phyloP scores from a whole-genome alignment of 2,113 vertebrate species.

The Argyrosomus japonicus region DNA sequence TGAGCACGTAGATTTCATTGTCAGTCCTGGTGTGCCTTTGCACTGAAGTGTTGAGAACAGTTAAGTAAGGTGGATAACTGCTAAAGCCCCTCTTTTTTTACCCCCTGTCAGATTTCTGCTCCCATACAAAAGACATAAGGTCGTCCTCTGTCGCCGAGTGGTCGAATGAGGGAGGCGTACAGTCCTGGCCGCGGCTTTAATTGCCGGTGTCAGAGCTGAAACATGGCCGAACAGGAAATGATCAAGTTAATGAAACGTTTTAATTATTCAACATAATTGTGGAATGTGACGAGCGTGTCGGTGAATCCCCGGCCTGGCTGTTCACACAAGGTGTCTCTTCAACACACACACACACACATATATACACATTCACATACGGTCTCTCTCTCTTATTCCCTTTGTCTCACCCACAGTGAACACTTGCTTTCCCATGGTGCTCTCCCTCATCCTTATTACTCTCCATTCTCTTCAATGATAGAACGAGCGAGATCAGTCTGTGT shows the following conservation, averaged over 20 bases:
- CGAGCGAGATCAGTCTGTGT: constrained; percentile 63
- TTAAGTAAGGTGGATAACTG: constrained; percentile 62
- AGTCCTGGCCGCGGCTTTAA: constrained; percentile 52
- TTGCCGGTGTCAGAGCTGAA: constrained; percentile 66
- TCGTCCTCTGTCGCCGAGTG: constrained; percentile 37
- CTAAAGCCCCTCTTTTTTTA: constrained; percentile 57
- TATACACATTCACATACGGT: constrained; percentile 1
- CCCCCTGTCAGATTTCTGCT: constrained; percentile 52
- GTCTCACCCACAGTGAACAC: constrained; percentile 57
- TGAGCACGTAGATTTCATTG: constrained; percentile 54
- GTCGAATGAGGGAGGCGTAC: constrained; percentile 40
- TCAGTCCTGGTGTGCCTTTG: constrained; percentile 46
- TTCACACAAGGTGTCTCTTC: constrained; percentile 43
- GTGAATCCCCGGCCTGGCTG: constrained; percentile 62
- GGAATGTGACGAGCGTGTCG: constrained; percentile 66
- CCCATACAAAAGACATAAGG: constrained; percentile 47
- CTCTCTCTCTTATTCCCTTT: constrained; percentile 50
- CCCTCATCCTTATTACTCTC: constrained; percentile 61
- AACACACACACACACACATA: constrained; percentile 2
- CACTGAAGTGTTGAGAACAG: constrained; percentile 61
- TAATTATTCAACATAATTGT: constrained; percentile 80
- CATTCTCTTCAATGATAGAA: constrained; percentile 44
- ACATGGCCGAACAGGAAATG: constrained; percentile 74
- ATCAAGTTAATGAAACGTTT: constrained; percentile 80
- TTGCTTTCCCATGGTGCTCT: constrained; percentile 52